Evolutionary conservation across 2,797 vertebrate species (phyloP).

Genomic region (Paedocypris micromegethes): DNA sequence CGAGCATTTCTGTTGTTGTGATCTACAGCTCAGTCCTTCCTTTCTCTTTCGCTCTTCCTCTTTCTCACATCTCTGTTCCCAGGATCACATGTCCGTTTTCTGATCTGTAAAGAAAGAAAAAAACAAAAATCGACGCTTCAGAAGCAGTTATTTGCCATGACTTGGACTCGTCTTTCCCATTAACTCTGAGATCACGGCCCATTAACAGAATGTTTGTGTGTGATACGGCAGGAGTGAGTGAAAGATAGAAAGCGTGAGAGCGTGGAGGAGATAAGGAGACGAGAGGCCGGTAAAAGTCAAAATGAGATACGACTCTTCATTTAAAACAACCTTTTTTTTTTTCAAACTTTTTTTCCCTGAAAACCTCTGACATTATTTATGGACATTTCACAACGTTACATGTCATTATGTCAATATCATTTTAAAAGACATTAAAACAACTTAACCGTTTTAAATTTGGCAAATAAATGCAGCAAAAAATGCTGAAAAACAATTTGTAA

Average conservation of each 20-base stretch:
- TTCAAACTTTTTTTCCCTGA: too few species aligned
- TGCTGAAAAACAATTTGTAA: too few species aligned
- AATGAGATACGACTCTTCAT: not conserved
- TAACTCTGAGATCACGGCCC: not conserved
- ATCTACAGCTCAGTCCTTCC: slow-evolving; percentile 56
- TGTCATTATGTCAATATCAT: too few species aligned
- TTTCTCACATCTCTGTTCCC: slow-evolving; percentile 52
- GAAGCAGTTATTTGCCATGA: slow-evolving; percentile 12
- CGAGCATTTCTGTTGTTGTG: slow-evolving; percentile 54
- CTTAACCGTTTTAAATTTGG: too few species aligned
- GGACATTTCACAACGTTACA: too few species aligned
- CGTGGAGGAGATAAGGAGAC: slow-evolving; percentile 7
- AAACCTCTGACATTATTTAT: too few species aligned
- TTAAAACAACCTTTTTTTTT: too few species aligned
- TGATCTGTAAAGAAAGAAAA: slow-evolving; percentile 30
- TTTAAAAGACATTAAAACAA: too few species aligned
- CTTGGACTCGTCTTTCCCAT: not conserved
- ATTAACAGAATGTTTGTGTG: not conserved
- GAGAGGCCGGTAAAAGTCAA: slow-evolving; percentile 3
- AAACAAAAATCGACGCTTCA: slow-evolving; percentile 25
- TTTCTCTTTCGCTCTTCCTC: slow-evolving; percentile 34
- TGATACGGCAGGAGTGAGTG: not conserved
- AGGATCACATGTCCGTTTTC: slow-evolving; percentile 52
- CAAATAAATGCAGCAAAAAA: too few species aligned
- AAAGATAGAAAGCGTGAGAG: slow-evolving; percentile 11